These are phyloP conservation scores for Adelognathus sp. DNA, from an alignment of 2,888 invertebrate species.

Conservation along the genomic window DNA sequence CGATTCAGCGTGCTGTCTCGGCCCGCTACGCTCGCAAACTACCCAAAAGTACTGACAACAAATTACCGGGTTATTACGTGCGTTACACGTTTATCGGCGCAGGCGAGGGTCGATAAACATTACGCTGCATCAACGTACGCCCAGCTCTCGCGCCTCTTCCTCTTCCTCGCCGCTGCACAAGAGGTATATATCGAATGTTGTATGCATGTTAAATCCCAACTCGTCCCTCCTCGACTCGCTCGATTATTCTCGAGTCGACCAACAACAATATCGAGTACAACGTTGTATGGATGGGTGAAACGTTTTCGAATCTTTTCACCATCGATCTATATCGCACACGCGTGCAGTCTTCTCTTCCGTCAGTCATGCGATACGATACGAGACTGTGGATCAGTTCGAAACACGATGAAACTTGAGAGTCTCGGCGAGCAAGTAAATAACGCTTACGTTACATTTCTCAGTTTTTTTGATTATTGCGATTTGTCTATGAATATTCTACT, in stretches of 20 bases:
- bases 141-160: slow-evolving; percentile 32
- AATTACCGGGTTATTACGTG: slow-evolving; percentile 62
- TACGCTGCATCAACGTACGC: slow-evolving; percentile 15
- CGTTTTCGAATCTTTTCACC: slow-evolving; percentile 7
- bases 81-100: slow-evolving; percentile 62
- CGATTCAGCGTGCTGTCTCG: slow-evolving; percentile 28
- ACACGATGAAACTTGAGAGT: background rate
- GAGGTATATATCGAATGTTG: background rate
- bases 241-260: background rate
- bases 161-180: background rate
- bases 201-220: background rate
- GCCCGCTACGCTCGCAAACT: slow-evolving; percentile 49
- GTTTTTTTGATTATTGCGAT: background rate
- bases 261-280: background rate
- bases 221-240: background rate
- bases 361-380: background rate
- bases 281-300: background rate
- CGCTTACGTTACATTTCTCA: background rate
- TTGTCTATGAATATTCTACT: background rate
- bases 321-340: slow-evolving; percentile 2
- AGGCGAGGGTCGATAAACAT: slow-evolving; percentile 5
- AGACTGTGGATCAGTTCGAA: background rate
- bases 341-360: background rate
- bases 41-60: slow-evolving; percentile 54
- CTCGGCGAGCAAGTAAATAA: background rate